These are phyloP conservation scores for Xyrichtys novacula DNA, from an alignment of 2,797 vertebrate species.

Conservation along the genomic window DNA sequence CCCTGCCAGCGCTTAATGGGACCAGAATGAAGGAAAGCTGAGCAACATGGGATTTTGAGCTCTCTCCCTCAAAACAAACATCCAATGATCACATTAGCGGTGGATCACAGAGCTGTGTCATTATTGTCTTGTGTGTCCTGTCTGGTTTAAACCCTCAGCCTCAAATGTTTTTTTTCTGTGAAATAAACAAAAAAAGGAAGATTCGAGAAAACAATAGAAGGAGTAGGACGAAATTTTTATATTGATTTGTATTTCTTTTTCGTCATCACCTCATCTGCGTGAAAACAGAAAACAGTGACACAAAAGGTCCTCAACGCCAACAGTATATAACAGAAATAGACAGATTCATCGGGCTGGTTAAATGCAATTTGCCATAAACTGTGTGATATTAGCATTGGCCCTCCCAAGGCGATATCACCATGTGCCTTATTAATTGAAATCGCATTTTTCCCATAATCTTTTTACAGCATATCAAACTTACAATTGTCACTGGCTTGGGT, in stretches of 20 bases:
- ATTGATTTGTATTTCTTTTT: conserved; percentile 6
- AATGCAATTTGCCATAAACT: no score
- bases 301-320: no score
- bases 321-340: no score
- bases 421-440: no score
- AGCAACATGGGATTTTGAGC: conserved; percentile 76
- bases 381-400: no score
- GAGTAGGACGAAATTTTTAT: conserved; percentile 8
- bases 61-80: conserved; percentile 80
- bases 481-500: no score
- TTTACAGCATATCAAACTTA: no score
- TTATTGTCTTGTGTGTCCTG: conserved; percentile 71
- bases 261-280: no score
- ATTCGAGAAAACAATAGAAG: conserved; percentile 25
- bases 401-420: no score
- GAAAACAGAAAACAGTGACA: no score
- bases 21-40: conserved; percentile 80
- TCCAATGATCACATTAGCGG: conserved; percentile 75
- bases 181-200: conserved; percentile 7
- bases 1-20: conserved; percentile 78
- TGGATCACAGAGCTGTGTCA: conserved; percentile 70
- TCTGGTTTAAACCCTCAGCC: conserved; percentile 28
- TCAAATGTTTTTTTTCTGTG: conserved; percentile 14
- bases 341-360: no score
- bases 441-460: no score